Percentiles rank a stretch among this genome's conserved stretches.
Evolutionary conservation across 2,888 invertebrate species (phyloP).

Genomic region (Plusia festucae): DNA sequence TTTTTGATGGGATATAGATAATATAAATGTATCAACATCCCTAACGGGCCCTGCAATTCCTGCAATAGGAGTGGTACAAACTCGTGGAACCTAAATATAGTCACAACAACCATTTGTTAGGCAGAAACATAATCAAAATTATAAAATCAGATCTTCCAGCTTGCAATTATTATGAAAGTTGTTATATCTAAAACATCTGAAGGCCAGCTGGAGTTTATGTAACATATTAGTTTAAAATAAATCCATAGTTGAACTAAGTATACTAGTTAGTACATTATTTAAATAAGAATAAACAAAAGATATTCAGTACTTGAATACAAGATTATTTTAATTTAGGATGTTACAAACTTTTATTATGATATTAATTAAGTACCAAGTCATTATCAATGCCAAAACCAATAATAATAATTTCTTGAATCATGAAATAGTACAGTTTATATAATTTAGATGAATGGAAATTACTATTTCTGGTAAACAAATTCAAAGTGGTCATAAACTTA

Average conservation of each 20-base stretch:
- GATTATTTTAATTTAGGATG: no score
- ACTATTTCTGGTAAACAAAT: not conserved
- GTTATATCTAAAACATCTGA: not conserved
- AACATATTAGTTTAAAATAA: slow-evolving; percentile 4
- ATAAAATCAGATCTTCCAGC: not conserved
- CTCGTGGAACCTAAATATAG: no score
- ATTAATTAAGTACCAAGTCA: not conserved
- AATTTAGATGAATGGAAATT: not conserved
- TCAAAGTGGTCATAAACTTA: not conserved
- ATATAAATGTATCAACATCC: no score
- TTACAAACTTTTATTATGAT: not conserved
- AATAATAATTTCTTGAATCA: not conserved
- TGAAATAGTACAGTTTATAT: not conserved
- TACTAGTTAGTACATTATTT: no score
- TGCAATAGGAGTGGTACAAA: no score
- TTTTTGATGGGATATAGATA: no score
- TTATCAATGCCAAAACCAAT: not conserved
- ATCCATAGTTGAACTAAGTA: no score
- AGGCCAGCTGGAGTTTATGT: slow-evolving; percentile 4
- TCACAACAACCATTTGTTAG: not conserved
- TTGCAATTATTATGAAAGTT: slow-evolving; percentile 1
- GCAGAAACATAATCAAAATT: not conserved
- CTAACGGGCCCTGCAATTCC: no score
- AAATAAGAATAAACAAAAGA: not conserved
- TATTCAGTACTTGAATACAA: not conserved